phyloP scores from a whole-genome alignment of 1,140 invertebrate species.

The Drosophila neocordata region DNA sequence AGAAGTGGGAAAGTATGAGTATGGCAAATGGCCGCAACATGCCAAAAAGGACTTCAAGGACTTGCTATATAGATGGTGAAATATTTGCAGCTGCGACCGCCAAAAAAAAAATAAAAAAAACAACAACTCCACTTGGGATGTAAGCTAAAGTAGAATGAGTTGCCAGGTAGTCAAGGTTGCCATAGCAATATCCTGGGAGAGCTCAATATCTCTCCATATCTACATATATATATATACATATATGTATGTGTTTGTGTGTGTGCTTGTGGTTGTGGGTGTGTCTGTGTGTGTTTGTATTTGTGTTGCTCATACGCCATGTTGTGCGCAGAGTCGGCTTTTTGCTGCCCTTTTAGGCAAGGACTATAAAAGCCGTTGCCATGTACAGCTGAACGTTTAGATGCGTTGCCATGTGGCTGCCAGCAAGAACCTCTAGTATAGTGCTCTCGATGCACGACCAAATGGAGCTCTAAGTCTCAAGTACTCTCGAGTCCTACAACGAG shows the following conservation, averaged over 20 bases:
- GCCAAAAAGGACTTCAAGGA: conserved; percentile 56
- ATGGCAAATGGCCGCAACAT: conserved; percentile 23
- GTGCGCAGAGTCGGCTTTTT: conserved; percentile 61
- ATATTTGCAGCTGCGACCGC: conserved; percentile 57
- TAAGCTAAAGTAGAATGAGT: conserved; percentile 70
- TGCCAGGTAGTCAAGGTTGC: conserved; percentile 77
- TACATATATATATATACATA: neutral
- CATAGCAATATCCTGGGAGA: conserved; percentile 70
- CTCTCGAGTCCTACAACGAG: conserved; percentile 23
- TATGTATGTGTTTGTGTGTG: neutral
- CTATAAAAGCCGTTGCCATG: conserved; percentile 78
- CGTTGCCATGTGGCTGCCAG: conserved; percentile 57
- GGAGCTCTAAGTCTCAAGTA: conserved; percentile 21
- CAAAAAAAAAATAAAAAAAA: conserved; percentile 7
- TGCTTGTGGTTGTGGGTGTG: conserved; percentile 15
- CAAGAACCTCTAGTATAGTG: conserved; percentile 7
- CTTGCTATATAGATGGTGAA: conserved; percentile 41
- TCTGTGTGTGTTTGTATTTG: conserved; percentile 18
- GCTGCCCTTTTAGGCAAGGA: conserved; percentile 20
- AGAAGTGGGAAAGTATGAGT: conserved; percentile 14
- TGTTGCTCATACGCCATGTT: conserved; percentile 74
- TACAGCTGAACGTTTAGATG: conserved; percentile 57
- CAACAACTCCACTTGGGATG: conserved; percentile 36
- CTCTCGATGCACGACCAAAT: conserved; percentile 3
- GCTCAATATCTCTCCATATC: conserved; percentile 12